phyloP scores from a whole-genome alignment of 2,113 vertebrate genomes.

The Galeopterus variegatus region DNA sequence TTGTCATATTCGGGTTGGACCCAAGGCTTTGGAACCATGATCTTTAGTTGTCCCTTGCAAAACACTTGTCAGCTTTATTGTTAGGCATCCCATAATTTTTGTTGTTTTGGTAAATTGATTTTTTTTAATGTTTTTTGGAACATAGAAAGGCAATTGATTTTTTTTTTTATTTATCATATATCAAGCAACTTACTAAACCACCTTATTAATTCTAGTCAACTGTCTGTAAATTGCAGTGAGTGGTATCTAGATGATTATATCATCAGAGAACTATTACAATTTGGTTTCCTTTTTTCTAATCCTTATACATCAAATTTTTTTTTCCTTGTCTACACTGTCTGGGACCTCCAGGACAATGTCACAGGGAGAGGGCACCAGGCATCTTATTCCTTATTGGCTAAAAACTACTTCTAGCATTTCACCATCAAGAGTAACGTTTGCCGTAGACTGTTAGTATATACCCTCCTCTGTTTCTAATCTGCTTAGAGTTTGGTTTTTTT shows the following conservation, averaged over 20 bases:
- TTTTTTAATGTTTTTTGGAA: slow-evolving; percentile 18
- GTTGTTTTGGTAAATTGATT: slow-evolving; percentile 27
- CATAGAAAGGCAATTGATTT: slow-evolving; percentile 46
- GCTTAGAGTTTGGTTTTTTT: background rate
- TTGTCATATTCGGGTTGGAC: background rate
- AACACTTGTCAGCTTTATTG: background rate
- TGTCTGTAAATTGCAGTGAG: background rate
- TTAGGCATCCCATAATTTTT: slow-evolving; percentile 32
- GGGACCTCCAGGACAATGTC: background rate
- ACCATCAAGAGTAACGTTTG: background rate
- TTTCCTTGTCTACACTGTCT: background rate
- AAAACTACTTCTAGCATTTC: background rate
- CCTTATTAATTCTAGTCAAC: slow-evolving; percentile 53
- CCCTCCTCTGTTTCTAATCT: background rate
- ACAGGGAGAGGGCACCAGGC: background rate
- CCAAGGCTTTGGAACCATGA: background rate
- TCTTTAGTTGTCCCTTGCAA: background rate
- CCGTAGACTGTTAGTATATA: background rate
- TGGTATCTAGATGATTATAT: background rate
- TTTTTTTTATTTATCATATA: slow-evolving; percentile 52
- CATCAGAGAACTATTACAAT: background rate
- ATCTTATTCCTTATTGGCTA: background rate
- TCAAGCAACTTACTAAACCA: slow-evolving; percentile 11
- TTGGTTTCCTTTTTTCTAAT: background rate
- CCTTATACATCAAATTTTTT: background rate